These are phyloP conservation scores for Felis catus DNA, from an alignment of 2,113 vertebrate species.

Conservation along the genomic window DNA sequence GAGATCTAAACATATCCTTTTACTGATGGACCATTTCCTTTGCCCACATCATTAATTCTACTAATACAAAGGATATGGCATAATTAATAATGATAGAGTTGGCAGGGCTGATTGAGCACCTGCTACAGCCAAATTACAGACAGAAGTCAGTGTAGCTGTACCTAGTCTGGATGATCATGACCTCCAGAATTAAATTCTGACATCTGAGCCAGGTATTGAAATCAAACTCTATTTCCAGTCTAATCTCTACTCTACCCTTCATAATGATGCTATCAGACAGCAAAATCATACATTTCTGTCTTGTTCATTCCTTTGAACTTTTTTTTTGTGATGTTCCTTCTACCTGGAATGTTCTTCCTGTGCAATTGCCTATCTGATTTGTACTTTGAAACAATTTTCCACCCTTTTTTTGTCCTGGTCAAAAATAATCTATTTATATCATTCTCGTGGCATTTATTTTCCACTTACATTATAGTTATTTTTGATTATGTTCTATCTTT, in stretches of 20 bases:
- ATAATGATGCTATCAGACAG: background rate
- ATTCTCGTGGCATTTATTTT: background rate
- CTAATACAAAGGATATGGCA: slow-evolving; percentile 33
- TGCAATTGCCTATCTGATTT: background rate
- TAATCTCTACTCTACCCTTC: background rate
- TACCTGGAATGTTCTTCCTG: background rate
- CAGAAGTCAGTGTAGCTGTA: background rate
- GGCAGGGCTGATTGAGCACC: background rate
- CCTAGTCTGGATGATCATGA: background rate
- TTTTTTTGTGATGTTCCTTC: background rate
- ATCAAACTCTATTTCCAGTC: background rate
- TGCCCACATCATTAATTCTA: slow-evolving; percentile 52
- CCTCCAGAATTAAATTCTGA: background rate
- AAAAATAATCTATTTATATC: background rate
- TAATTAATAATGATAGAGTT: slow-evolving; percentile 38
- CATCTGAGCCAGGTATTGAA: background rate
- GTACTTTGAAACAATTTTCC: background rate
- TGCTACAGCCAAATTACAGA: background rate
- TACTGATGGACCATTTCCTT: slow-evolving; percentile 39
- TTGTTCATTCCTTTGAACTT: background rate
- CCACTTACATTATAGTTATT: background rate
- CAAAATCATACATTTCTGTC: background rate
- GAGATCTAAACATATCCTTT: slow-evolving; percentile 53
- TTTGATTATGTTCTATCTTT: background rate
- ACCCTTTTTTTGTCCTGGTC: background rate